phyloP scores from a whole-genome alignment of 2,113 vertebrate species.

The Condylura cristata region DNA sequence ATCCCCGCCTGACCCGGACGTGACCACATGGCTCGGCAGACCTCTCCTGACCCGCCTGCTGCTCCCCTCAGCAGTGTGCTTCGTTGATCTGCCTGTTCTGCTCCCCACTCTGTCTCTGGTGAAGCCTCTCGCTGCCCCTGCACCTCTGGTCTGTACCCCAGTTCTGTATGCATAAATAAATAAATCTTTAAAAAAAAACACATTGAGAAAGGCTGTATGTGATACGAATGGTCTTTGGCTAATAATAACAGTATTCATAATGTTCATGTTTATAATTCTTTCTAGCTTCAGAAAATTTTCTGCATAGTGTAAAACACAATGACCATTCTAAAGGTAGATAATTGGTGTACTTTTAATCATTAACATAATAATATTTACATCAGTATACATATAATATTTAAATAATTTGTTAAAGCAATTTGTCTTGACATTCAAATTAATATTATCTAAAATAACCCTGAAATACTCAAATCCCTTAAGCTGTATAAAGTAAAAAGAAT shows the following conservation, averaged over 20 bases:
- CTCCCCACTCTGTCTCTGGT: too few relatives aligned
- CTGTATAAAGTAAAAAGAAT: neutral
- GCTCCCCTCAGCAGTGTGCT: too few relatives aligned
- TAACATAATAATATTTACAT: neutral
- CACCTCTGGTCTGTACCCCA: too few relatives aligned
- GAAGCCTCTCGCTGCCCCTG: too few relatives aligned
- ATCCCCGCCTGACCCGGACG: too few relatives aligned
- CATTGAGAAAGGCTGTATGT: neutral
- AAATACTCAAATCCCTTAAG: neutral
- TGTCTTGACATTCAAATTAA: neutral
- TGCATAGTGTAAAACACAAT: neutral
- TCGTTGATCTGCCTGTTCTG: too few relatives aligned
- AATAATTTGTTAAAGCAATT: slow-evolving; percentile 11
- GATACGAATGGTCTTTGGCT: neutral
- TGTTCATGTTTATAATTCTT: neutral
- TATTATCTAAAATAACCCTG: neutral
- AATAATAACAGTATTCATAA: neutral
- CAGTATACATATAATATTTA: neutral
- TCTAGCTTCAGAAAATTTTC: neutral
- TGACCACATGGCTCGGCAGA: too few relatives aligned
- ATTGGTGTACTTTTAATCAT: slow-evolving; percentile 3
- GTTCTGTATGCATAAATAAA: too few relatives aligned
- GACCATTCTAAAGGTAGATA: neutral
- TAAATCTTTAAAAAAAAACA: too few relatives aligned
- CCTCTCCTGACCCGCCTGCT: too few relatives aligned